Base-by-base conservation (phyloP, 2,888 invertebrate species). In the Pseudoips prasinana region DNA sequence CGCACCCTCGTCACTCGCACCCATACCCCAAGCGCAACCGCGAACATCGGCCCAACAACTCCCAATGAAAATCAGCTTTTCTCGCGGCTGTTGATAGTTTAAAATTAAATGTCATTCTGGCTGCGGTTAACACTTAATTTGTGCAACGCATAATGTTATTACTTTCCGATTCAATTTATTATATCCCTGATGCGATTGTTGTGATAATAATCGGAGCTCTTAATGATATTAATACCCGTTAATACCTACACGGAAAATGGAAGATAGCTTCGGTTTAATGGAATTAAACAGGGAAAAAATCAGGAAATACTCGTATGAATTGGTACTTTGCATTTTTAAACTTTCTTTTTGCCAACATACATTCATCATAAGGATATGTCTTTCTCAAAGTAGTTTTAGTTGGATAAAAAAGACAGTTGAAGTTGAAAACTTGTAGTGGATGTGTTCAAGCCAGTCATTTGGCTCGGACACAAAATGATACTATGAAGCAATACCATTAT, bases 101-200 rank as follows among this genome's bases (percentile, higher is more conserved):
- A 76, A 84, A 87, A 87, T 88, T 84, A 84, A 85, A 88, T 72
- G 83, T 83, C 85, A 86, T 79, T 76, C 79, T 56, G 69, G 66
- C 58, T 81, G 88, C 74, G 87, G 86, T 86, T 78, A 77, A 71
- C 79, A 77, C 76, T 83, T 84, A 82, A 85, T 86, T 79, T 79
- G 79, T 76, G 53, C 76, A 74, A 76, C 72, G 73, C 73, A 76
- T 78, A 75, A 81, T 81, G 71, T 71, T 77, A 80, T 84, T 81
- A 82, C 74, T 79, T 79, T 64, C 72, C 76, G 69, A 83, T 84
- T 87, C 73, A 81, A 85, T 86, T 82, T 76, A 80, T 85, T 79
- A 78, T 75, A 73, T 72, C 69, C 61, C 64, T 75, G 74, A 77
- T 75, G 57, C 66, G 69, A 83, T 76, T 82, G 73, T 74, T 72